Evolutionary conservation across 2,113 vertebrate genomes (phyloP), one percentile per base, ranked within the genome.

Genomic region (Morone saxatilis): DNA sequence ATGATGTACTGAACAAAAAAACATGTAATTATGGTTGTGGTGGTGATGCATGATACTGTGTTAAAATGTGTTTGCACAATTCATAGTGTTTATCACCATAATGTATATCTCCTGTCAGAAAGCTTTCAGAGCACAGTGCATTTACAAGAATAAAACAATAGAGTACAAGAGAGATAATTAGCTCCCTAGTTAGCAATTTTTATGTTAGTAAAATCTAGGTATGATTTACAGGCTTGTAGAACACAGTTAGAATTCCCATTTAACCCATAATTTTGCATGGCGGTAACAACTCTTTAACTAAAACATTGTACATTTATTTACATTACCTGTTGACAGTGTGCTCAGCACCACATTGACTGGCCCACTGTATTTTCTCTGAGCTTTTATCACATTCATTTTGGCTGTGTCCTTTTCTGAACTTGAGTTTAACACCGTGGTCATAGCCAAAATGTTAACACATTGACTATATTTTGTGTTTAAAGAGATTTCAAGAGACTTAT

Each of bases 101-200:
- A 86, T 86, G 48, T 80, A 81, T 82, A 41, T 47, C 31, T 78
- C 19, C 72, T 70, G 63, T 83, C 78, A 81, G 51, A 53, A 53
- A 4, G 14, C 54, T 71, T 69, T 69, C 48, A 74, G 72, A 60
- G 41, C 47, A 36, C 40, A 25, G 19, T 66, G 59, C 71, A 62
- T 73, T 75, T 81, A 83, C 73, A 70, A 48, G 75, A 76, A 65
- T 57, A 78, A 83, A 86, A 62, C 61, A 25, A 43, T 36, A 22
- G 54, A 78, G 57, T 78, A 80, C 76, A 83, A 66, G 40, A 70
- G 50, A 16, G 59, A 78, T 87, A 83, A 88, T 88, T 78, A 70
- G 59, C 78, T 80, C 25, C 69, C 73, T 56, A 41, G 51, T 84
- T 63, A 74, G 47, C 63, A 54, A 25, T 66, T 84, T 86, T 66